phyloP scores from a whole-genome alignment of 2,888 invertebrate genomes.

The Drosophila kanekoi region DNA sequence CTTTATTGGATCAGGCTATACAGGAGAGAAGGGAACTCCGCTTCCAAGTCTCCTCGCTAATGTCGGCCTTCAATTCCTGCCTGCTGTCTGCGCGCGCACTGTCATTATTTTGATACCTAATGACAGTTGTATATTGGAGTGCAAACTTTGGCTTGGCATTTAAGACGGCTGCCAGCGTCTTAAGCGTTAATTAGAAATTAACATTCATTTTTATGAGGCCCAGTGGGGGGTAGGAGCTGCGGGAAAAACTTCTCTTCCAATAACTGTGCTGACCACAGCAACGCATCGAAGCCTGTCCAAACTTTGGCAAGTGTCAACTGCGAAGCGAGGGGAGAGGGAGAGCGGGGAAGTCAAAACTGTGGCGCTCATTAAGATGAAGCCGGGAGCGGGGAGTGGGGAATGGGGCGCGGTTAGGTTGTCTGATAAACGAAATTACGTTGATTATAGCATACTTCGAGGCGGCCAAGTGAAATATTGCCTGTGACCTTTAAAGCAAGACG shows the following conservation, averaged over 20 bases:
- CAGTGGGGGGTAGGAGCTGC: background rate
- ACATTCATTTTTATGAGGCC: constrained; percentile 47
- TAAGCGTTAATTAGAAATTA: constrained; percentile 53
- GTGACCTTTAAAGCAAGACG: constrained; percentile 45
- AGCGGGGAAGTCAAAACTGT: background rate
- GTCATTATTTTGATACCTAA: constrained; percentile 37
- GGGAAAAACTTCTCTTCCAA: constrained; percentile 27
- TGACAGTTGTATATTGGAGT: constrained; percentile 34
- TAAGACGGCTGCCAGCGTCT: constrained; percentile 17
- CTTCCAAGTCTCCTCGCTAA: too few relatives aligned
- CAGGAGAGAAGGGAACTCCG: background rate
- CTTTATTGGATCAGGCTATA: background rate
- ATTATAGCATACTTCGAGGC: constrained; percentile 56
- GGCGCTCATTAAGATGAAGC: constrained; percentile 37
- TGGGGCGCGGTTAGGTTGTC: background rate
- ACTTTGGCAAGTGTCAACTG: constrained; percentile 34
- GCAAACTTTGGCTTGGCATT: constrained; percentile 35
- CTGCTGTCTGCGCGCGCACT: background rate
- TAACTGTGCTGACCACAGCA: constrained; percentile 43
- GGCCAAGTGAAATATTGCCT: constrained; percentile 62
- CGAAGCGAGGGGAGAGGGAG: background rate
- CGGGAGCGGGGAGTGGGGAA: background rate
- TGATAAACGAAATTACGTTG: constrained; percentile 58
- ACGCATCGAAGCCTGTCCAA: constrained; percentile 26
- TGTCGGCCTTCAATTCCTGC: background rate